Percentiles rank a stretch among this genome's conserved stretches.
Conservation (phyloP, 2,113 vertebrate genomes). For the Gallinago jamesoni region DNA sequence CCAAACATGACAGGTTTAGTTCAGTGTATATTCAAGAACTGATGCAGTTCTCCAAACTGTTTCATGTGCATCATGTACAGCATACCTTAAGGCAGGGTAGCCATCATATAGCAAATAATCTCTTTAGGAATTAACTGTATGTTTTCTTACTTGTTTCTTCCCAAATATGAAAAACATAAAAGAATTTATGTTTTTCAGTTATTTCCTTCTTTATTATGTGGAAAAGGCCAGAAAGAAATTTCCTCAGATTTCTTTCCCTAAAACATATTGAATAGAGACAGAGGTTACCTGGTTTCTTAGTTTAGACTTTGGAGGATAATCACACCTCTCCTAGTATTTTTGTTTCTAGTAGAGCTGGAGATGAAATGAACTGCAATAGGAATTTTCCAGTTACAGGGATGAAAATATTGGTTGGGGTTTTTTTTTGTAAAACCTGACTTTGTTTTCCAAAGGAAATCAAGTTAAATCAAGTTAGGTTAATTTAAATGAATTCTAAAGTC, state of each 20-base stretch:
- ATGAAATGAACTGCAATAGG: background rate
- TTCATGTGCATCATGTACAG: background rate
- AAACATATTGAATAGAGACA: background rate
- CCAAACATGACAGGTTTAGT: background rate
- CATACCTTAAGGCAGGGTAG: background rate
- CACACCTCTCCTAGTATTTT: background rate
- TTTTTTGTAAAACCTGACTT: background rate
- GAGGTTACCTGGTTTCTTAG: constrained; percentile 1
- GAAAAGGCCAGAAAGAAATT: background rate
- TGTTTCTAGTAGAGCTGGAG: background rate
- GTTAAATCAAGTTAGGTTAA: background rate
- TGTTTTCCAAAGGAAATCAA: background rate
- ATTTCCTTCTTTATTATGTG: background rate
- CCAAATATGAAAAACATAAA: background rate
- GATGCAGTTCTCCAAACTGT: background rate
- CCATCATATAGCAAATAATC: background rate
- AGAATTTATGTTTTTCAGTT: background rate
- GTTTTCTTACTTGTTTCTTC: background rate
- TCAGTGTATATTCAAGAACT: background rate
- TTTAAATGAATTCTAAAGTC: background rate
- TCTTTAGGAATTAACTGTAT: background rate
- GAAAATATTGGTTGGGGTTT: background rate
- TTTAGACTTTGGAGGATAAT: background rate
- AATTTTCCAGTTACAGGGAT: background rate
- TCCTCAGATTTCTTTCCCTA: background rate